phyloP scores from a whole-genome alignment of 2,113 vertebrate species.

The Burhinus oedicnemus region DNA sequence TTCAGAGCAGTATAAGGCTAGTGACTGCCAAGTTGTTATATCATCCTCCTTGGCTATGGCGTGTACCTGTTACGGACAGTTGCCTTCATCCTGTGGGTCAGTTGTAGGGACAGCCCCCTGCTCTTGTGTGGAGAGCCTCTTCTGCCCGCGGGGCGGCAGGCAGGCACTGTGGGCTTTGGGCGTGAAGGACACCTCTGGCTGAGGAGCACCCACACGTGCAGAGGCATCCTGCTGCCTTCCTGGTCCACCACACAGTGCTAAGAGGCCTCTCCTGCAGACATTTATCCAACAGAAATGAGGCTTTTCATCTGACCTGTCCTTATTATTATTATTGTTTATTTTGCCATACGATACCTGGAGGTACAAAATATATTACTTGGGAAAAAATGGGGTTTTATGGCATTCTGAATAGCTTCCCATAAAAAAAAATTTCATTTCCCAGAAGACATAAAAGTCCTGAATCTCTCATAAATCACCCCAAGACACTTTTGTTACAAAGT shows the following conservation, averaged over 20 bases:
- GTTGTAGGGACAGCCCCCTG: not conserved
- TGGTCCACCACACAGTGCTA: not conserved
- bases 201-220: not conserved
- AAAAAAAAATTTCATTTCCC: conserved; percentile 17
- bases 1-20: not conserved
- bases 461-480: conserved; percentile 45
- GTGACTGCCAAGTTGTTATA: not conserved
- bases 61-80: rapidly evolving
- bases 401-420: not conserved
- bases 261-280: not conserved
- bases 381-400: not conserved
- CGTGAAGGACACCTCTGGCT: rapidly evolving
- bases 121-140: not conserved
- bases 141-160: rapidly evolving
- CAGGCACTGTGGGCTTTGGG: not conserved
- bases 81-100: not conserved
- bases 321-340: not conserved
- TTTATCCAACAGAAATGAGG: not conserved
- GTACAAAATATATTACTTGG: not conserved
- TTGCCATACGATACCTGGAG: not conserved
- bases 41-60: not conserved
- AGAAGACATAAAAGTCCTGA: conserved; percentile 24
- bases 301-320: not conserved
- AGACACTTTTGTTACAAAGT: conserved; percentile 48
- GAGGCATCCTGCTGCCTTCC: not conserved